phyloP scores from a whole-genome alignment of 1,140 invertebrate species.

The Bacillus rossius region DNA sequence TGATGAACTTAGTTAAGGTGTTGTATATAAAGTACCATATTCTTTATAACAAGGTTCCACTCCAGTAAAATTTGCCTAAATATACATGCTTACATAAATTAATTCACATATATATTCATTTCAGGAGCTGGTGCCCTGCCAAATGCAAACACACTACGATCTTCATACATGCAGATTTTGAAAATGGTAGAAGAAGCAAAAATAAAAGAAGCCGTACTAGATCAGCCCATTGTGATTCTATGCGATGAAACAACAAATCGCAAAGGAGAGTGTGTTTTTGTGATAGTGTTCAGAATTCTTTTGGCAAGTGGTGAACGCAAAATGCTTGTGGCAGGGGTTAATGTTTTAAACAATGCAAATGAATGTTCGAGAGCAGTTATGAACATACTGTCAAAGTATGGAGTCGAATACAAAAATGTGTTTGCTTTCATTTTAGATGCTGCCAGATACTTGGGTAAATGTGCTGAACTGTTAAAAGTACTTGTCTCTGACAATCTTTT shows the following conservation, averaged over 20 bases:
- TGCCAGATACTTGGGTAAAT: constrained; percentile 8
- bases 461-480: constrained; percentile 1
- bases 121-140: constrained; percentile 6
- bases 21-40: no score
- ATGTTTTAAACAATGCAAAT: background rate
- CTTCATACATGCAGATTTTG: background rate
- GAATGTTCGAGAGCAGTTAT: constrained; percentile 4
- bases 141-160: background rate
- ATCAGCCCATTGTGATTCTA: background rate
- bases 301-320: background rate
- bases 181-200: background rate
- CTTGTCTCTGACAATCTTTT: background rate
- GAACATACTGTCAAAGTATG: background rate
- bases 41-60: no score
- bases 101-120: no score
- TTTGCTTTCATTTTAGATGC: constrained; percentile 1
- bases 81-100: no score
- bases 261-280: constrained; percentile 9
- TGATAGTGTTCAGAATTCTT: background rate
- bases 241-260: constrained; percentile 1
- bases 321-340: background rate
- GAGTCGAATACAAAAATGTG: constrained; percentile 8
- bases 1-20: no score
- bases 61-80: no score
- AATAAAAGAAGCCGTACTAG: background rate